Base-by-base conservation (phyloP, 2,797 vertebrate genomes). In the Scyliorhinus canicula region DNA sequence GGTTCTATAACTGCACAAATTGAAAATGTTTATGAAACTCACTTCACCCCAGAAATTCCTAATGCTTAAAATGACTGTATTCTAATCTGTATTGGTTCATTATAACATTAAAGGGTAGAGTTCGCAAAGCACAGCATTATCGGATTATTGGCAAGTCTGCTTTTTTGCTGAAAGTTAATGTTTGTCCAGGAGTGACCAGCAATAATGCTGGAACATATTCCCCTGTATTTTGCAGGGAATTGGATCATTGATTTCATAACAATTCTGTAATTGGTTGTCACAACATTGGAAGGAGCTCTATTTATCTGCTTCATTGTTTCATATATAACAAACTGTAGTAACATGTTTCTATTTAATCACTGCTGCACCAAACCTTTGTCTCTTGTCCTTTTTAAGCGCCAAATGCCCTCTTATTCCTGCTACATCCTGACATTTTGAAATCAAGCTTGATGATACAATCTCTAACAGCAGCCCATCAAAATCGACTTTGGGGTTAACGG, bases 191-290 rank as follows among this genome's bases (percentile, higher is more conserved):
- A 82, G 79, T 82, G 79, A 82, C 79, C 79, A 82, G 44, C 71
- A 74, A 35, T 74, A 35, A 74, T n/a, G 35, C 79, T 47, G 44
- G 79, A 44, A 82, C 47, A 21, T 82, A 82, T 47, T 82, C 79
- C 79, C 9, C 40, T 47, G 44, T 47, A 82, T 82, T 82, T 82
- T 82, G 5, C 79, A 24, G 79, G 79, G 44, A 82, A 82, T 82
- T 82, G 79, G 79, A 82, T 47, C 79, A 82, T 82, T 82, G 79
- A 82, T 82, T 82, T 82, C 47, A 82, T 82, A 82, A 82, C 44
- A 82, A 47, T 82, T 47, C 79, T 82, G 21, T 82, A 82, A 82
- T 82, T 82, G 79, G 79, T 82, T 82, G 79, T 82, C 79, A 82
- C 79, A 82, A 26, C 79, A 82, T 26, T 82, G 79, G 40, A 82